These are phyloP conservation scores for Zophobas atratus DNA, from an alignment of 1,140 invertebrate genomes.

Conservation along the genomic window DNA sequence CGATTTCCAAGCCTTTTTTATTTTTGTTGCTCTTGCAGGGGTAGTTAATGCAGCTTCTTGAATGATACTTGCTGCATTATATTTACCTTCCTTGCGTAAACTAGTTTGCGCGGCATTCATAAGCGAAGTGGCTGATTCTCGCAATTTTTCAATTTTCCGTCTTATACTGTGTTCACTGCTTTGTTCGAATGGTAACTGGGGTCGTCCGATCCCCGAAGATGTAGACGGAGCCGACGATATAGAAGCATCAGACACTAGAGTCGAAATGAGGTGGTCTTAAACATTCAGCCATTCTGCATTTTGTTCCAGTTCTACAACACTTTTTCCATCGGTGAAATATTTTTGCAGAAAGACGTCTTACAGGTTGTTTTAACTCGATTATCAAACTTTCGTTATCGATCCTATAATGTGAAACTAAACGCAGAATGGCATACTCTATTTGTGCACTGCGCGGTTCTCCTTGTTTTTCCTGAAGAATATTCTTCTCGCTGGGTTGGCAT, in stretches of 20 bases:
- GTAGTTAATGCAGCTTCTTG: neutral
- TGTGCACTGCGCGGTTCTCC: neutral
- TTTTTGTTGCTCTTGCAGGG: neutral
- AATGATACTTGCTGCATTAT: slow-evolving; percentile 9
- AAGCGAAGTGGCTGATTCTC: neutral
- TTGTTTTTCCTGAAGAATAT: neutral
- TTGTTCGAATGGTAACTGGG: neutral
- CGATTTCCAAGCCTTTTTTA: slow-evolving; percentile 1
- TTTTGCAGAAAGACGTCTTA: no score
- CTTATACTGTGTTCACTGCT: neutral
- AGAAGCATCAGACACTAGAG: neutral
- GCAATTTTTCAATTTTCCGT: slow-evolving; percentile 1
- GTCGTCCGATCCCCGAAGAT: slow-evolving; percentile 1
- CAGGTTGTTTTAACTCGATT: neutral
- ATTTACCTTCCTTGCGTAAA: slow-evolving; percentile 7
- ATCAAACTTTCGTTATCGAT: slow-evolving; percentile 4
- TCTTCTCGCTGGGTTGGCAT: neutral
- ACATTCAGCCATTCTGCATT: slow-evolving; percentile 2
- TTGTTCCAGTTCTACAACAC: neutral
- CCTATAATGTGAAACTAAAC: neutral
- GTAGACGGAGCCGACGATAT: neutral
- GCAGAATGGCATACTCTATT: neutral
- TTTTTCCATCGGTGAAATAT: neutral
- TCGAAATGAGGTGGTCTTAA: neutral
- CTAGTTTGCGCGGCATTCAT: slow-evolving; percentile 13